These are phyloP conservation scores for Penaeus japonicus DNA, from an alignment of 1,140 invertebrate species.

Conservation along the genomic window DNA sequence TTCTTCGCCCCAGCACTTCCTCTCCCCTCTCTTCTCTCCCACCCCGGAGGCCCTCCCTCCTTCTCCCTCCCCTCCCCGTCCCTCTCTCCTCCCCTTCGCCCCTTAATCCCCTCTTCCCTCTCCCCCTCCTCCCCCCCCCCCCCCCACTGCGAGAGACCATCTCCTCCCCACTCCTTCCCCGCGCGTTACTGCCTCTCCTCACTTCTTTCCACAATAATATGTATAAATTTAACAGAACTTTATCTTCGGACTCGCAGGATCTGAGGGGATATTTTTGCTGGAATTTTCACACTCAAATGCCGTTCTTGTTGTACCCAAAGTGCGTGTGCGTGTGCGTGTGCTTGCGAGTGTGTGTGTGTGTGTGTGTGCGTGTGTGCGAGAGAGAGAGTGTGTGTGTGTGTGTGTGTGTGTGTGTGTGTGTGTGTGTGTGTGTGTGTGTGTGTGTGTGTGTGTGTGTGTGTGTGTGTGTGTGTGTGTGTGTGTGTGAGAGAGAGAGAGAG, in stretches of 20 bases:
- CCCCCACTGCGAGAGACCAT: background rate
- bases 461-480: background rate
- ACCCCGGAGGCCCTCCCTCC: no score
- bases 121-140: background rate
- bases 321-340: background rate
- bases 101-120: no score
- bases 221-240: conserved; percentile 47
- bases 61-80: no score
- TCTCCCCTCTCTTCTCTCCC: no score
- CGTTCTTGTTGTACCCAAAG: background rate
- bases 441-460: background rate
- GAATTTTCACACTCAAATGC: background rate
- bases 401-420: background rate
- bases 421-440: background rate
- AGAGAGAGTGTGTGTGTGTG: background rate
- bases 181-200: background rate
- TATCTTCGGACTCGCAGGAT: conserved; percentile 30
- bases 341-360: background rate
- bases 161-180: background rate
- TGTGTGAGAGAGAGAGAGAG: background rate
- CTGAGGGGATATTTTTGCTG: background rate
- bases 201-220: conserved; percentile 46
- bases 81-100: no score
- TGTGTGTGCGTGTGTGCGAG: background rate
- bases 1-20: no score